Evolutionary conservation across 1,140 invertebrate genomes (phyloP).

Genomic region (Drosophila funebris): DNA sequence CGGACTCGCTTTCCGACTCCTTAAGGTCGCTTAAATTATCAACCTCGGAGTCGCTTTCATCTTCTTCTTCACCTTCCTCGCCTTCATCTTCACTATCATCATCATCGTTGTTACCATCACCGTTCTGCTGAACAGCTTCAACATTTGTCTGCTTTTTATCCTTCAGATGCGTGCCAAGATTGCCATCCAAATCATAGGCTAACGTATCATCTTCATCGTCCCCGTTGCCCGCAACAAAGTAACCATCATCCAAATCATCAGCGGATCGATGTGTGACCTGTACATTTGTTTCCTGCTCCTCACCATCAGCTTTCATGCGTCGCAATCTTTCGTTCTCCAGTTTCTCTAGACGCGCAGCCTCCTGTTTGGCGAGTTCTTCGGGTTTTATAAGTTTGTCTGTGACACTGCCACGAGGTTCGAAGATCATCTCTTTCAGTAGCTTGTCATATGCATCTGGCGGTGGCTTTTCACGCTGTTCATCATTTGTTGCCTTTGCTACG

Average conservation of each 20-base stretch:
- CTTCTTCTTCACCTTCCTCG: slow-evolving; percentile 59
- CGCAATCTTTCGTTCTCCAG: slow-evolving; percentile 90
- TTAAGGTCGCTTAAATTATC: slow-evolving; percentile 85
- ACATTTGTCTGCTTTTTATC: slow-evolving; percentile 7
- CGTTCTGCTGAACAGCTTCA: background rate
- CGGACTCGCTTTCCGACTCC: slow-evolving; percentile 72
- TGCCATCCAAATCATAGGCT: slow-evolving; percentile 84
- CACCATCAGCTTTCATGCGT: slow-evolving; percentile 89
- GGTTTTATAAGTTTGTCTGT: slow-evolving; percentile 92
- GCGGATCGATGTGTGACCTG: slow-evolving; percentile 87
- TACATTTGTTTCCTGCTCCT: slow-evolving; percentile 78
- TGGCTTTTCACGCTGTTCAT: slow-evolving; percentile 82
- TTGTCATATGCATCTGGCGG: slow-evolving; percentile 91
- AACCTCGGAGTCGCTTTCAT: slow-evolving; percentile 70
- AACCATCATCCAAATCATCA: slow-evolving; percentile 93
- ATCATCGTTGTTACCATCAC: slow-evolving; percentile 56
- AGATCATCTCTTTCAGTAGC: slow-evolving; percentile 90
- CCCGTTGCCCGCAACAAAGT: slow-evolving; percentile 83
- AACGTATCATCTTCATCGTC: slow-evolving; percentile 79
- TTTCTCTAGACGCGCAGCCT: slow-evolving; percentile 90
- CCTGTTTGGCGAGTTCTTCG: slow-evolving; percentile 92
- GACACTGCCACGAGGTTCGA: slow-evolving; percentile 91
- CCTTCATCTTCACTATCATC: slow-evolving; percentile 59
- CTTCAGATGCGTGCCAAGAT: slow-evolving; percentile 62
- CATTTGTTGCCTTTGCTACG: slow-evolving; percentile 85